Conservation (phyloP, 2,113 vertebrate species). For the Dissostichus mawsoni region DNA sequence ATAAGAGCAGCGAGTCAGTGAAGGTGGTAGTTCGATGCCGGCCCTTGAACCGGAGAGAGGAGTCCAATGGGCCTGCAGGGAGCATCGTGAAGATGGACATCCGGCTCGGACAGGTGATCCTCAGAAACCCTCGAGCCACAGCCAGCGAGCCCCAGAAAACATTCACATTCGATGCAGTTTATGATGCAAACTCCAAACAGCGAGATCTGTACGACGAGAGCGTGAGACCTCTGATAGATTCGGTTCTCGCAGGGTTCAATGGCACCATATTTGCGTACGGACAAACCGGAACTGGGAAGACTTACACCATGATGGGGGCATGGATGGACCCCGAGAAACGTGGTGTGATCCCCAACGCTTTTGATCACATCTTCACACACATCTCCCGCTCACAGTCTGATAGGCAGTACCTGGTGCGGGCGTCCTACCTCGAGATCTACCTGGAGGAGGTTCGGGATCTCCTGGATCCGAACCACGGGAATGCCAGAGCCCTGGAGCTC, state of each 20-base stretch:
- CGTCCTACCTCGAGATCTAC: slow-evolving; percentile 97
- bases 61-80: slow-evolving; percentile 83
- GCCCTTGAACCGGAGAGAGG: slow-evolving; percentile 96
- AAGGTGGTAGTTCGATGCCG: slow-evolving; percentile 97
- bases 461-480: slow-evolving; percentile 92
- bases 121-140: slow-evolving; percentile 87
- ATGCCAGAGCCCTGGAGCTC: slow-evolving; percentile 87
- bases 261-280: slow-evolving; percentile 99
- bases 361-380: slow-evolving; percentile 99
- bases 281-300: slow-evolving; percentile 97
- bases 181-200: slow-evolving; percentile 96
- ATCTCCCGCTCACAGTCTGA: slow-evolving; percentile 97
- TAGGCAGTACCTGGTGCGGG: slow-evolving; percentile 96
- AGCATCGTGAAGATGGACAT: slow-evolving; percentile 93
- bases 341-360: slow-evolving; percentile 98
- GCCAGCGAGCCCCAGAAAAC: slow-evolving; percentile 91
- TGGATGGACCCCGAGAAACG: slow-evolving; percentile 92
- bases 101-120: slow-evolving; percentile 93
- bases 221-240: slow-evolving; percentile 95
- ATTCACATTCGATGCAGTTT: slow-evolving; percentile 97
- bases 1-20: slow-evolving; percentile 92
- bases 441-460: slow-evolving; percentile 97
- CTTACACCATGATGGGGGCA: slow-evolving; percentile 97
- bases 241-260: slow-evolving; percentile 95
- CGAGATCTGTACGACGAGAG: slow-evolving; percentile 97